Evolutionary conservation across 2,888 invertebrate species (phyloP).

Genomic region (Epistrophe grossulariae): DNA sequence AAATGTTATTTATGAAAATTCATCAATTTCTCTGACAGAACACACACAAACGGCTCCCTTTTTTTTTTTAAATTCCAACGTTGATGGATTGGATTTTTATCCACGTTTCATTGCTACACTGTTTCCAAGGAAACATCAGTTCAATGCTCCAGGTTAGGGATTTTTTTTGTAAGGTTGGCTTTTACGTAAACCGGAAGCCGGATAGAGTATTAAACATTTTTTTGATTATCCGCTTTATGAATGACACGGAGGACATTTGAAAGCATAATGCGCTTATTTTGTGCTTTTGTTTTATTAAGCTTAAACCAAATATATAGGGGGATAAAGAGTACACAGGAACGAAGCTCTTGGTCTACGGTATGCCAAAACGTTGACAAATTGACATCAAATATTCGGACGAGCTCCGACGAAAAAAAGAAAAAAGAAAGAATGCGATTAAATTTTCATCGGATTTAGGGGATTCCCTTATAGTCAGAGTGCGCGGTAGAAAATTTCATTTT

Average conservation of each 20-base stretch:
- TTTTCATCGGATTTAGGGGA: conserved; percentile 70
- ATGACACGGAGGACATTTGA: conserved; percentile 36
- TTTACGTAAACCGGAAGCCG: conserved; percentile 25
- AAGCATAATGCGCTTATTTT: conserved; percentile 19
- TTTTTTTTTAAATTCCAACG: conserved; percentile 9
- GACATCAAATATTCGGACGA: conserved; percentile 68
- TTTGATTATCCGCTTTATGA: conserved; percentile 61
- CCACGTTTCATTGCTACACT: conserved; percentile 47
- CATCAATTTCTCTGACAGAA: conserved; percentile 62
- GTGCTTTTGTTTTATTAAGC: conserved; percentile 52
- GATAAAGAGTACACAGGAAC: neutral
- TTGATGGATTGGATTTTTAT: conserved; percentile 70
- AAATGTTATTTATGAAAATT: conserved; percentile 52
- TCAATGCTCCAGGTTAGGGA: conserved; percentile 31
- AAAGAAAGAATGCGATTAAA: conserved; percentile 62
- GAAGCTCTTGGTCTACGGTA: neutral
- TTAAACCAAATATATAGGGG: conserved; percentile 16
- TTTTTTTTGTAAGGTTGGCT: neutral
- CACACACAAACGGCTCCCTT: conserved; percentile 22
- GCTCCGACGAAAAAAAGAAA: neutral
- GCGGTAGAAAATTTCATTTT: conserved; percentile 57
- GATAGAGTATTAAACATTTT: conserved; percentile 35
- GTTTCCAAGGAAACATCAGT: conserved; percentile 31
- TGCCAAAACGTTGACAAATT: conserved; percentile 62
- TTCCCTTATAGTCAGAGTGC: conserved; percentile 38